phyloP scores from a whole-genome alignment of 2,888 invertebrate species.

The Netelia inedita region DNA sequence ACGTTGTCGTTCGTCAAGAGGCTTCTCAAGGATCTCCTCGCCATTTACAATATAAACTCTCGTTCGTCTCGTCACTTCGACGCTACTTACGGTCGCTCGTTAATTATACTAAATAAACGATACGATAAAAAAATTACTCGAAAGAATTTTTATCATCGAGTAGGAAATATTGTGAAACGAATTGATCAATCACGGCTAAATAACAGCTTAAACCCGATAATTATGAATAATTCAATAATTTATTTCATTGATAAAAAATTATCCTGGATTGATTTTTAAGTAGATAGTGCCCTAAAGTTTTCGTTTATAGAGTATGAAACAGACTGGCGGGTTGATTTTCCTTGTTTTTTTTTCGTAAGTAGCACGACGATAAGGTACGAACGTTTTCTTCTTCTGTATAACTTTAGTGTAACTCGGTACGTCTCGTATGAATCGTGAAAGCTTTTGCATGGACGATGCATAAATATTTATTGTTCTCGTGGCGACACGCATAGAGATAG shows the following conservation, averaged over 20 bases:
- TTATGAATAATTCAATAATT: too few relatives aligned
- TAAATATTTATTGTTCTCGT: constrained; percentile 63
- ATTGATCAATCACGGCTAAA: not conserved
- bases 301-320: too few relatives aligned
- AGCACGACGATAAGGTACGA: too few relatives aligned
- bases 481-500: constrained; percentile 20
- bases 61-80: constrained; percentile 2
- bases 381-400: too few relatives aligned
- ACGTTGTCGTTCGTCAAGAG: constrained; percentile 57
- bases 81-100: constrained; percentile 26
- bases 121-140: not conserved
- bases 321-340: too few relatives aligned
- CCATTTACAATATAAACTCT: constrained; percentile 26
- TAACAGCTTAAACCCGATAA: not conserved
- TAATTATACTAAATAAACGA: constrained; percentile 30
- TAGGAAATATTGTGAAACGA: not conserved
- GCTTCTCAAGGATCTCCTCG: constrained; percentile 21
- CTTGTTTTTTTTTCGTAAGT: too few relatives aligned
- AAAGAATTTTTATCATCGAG: not conserved
- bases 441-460: constrained; percentile 50
- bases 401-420: too few relatives aligned
- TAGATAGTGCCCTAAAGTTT: too few relatives aligned
- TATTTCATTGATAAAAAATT: too few relatives aligned
- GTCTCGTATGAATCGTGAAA: constrained; percentile 27
- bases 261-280: too few relatives aligned